Evolutionary conservation across 2,113 vertebrate genomes (phyloP), one percentile per base, ranked within the genome.

Genomic region (Colius striatus): DNA sequence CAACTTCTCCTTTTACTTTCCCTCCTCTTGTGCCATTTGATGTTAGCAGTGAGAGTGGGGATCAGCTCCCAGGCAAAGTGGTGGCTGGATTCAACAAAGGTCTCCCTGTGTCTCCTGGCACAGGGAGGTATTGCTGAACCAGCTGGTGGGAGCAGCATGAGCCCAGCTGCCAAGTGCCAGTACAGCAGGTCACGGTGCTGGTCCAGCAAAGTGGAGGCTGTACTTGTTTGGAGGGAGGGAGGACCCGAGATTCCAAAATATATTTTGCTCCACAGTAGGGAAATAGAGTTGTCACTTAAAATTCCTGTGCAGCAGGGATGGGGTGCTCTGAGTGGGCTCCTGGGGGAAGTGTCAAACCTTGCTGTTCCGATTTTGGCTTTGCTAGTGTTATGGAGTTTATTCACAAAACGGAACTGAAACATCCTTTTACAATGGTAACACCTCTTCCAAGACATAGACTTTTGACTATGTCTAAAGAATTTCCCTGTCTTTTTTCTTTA

Each of bases 1-100:
- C 45, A 78, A 9, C 23, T 50, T 15, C 27, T 25, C 20, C 26
- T 72, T 47, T 71, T 79, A 23, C 62, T 20, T 75, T 4, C 26
- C 12, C 22, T 67, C 13, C 58, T 67, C 5, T 32, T 19, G 48
- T 45, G n/a, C 11, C 3, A 1, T 38, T 48, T 11, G 26, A 25
- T 43, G 76, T 9, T 3, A 4, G 16, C 57, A 48, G 62, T 45
- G 41, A 36, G 14, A 20, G 43, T 2, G 20, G n/a, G 72, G 20
- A 0, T 0, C 57, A 43, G 43, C 32, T 65, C 34, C 34, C 22
- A 11, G 29, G n/a, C 0, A 0, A 38, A 13, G 1, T 5, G 32
- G 20, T 41, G 38, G 38, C 38, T 41, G 38, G 38, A 41, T 41
- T 20, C 3, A 17, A 16, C 1, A 3, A 16, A 2, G 13, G 19